Conservation (phyloP, 92 coral and sea anemone species). For the Parazoanthus swiftii region DNA sequence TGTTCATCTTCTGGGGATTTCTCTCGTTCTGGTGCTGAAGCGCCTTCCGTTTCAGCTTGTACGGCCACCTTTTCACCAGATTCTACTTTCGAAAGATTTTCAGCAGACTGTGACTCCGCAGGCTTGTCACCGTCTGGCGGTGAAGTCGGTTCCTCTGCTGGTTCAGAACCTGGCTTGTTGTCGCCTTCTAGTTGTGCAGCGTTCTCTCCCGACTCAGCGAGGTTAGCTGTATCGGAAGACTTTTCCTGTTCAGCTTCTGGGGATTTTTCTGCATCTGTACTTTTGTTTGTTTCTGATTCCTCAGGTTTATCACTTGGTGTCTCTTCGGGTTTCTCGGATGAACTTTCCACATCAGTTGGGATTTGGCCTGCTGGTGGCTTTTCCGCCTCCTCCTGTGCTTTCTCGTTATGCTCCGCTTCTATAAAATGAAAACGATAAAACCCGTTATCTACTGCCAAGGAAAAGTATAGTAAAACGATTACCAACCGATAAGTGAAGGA, state of each 20-base stretch:
- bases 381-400: background rate
- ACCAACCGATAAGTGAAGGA: too few relatives aligned
- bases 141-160: background rate
- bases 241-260: slow-evolving; percentile 13
- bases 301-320: background rate
- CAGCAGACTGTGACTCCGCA: background rate
- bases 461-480: background rate
- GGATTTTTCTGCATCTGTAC: background rate
- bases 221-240: slow-evolving; percentile 1
- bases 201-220: slow-evolving; percentile 1
- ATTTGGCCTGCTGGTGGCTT: background rate
- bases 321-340: background rate
- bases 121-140: slow-evolving; percentile 13
- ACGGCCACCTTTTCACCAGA: background rate
- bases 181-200: slow-evolving; percentile 6
- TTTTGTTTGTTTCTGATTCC: background rate
- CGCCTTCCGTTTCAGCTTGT: background rate
- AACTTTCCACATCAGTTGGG: background rate
- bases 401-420: background rate
- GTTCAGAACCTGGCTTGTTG: background rate
- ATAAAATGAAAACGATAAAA: background rate
- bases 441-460: background rate
- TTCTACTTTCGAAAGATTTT: background rate
- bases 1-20: background rate
- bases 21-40: background rate